Percentiles rank a stretch among this genome's conserved stretches.
phyloP scores from a whole-genome alignment of 2,797 vertebrate genomes.

The Ctenopoma kingsleyae region DNA sequence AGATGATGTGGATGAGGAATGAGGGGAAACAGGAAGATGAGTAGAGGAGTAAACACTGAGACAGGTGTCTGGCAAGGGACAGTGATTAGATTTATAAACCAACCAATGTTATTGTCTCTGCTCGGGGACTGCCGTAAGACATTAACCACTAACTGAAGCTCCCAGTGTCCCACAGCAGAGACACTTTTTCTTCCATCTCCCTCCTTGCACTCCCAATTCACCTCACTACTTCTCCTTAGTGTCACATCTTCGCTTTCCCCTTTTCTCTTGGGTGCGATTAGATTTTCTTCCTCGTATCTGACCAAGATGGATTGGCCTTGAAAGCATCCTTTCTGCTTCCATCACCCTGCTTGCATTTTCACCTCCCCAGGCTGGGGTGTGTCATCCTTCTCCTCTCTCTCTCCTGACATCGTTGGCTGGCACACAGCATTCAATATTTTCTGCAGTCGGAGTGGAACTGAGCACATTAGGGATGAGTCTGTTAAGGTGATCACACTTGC shows the following conservation, averaged over 20 bases:
- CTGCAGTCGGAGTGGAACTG: conserved; percentile 73
- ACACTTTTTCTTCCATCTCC: conserved; percentile 23
- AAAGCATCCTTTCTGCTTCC: conserved; percentile 68
- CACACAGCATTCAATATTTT: conserved; percentile 73
- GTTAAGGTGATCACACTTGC: conserved; percentile 78
- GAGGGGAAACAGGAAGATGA: conserved; percentile 52
- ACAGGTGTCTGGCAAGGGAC: conserved; percentile 78
- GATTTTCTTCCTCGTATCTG: conserved; percentile 47
- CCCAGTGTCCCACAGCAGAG: conserved; percentile 61
- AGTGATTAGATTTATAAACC: conserved; percentile 78
- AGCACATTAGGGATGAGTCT: conserved; percentile 78
- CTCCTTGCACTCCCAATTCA: conserved; percentile 17
- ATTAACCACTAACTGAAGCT: conserved; percentile 69
- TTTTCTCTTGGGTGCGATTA: conserved; percentile 71
- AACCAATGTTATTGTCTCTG: conserved; percentile 70
- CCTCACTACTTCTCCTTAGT: conserved; percentile 12
- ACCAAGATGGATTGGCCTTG: conserved; percentile 71
- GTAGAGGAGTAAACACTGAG: conserved; percentile 69
- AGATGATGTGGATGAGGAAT: conserved; percentile 34
- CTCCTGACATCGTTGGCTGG: conserved; percentile 54
- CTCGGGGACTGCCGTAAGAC: conserved; percentile 67
- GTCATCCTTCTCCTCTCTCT: conserved; percentile 33
- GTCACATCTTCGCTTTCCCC: conserved; percentile 71
- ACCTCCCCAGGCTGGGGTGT: conserved; percentile 54
- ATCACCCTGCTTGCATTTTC: conserved; percentile 60